Evolutionary conservation across 2,888 invertebrate species (phyloP), one percentile per base, ranked within the genome.

Genomic region (Orthosia cruda): DNA sequence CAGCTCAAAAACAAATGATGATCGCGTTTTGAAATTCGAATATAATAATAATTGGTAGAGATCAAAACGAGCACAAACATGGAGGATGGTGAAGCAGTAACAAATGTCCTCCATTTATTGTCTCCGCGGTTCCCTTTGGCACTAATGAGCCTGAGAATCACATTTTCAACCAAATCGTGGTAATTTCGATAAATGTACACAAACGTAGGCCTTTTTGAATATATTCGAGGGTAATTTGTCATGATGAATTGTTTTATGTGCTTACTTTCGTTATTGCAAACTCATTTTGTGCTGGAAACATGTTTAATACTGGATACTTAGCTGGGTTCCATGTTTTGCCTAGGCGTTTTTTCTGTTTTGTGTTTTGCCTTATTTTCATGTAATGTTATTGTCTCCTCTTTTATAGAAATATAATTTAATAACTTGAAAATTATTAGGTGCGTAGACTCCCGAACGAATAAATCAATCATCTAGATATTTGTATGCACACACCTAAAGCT

Each of bases 21-120:
- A n/a, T n/a, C 55, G 59, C 73, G 75, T 81, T 86, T 82, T 72
- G 73, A 89, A 88, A 80, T 89, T 89, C 84, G 67, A 74, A 86
- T 80, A 83, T 83, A 88, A 88, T 88, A 89, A 89, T 89, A 73
- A 81, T 69, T 89, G 80, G 77, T 74, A 67, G 70, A 77, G 80
- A 87, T 85, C 84, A 85, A 86, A 84, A 85, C 80, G 84, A 87
- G 85, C 86, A 89, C 90, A 88, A 90, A 90, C 89, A 90, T 88
- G 89, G 88, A 78, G 86, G 84, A 87, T 87, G 89, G 90, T 87
- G 87, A 88, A 89, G n/a, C 89, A 76, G 85, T 89, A 87, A 92
- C 88, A 92, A 92, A 92, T 92, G 90, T 80, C 77, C 59, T 55
- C 86, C 89, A 92, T 93, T 92, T 90, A 90, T 92, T 89, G 89